Evolutionary conservation across 2,113 vertebrate species (phyloP).

Genomic region (Pseudorectes ferrugineus): DNA sequence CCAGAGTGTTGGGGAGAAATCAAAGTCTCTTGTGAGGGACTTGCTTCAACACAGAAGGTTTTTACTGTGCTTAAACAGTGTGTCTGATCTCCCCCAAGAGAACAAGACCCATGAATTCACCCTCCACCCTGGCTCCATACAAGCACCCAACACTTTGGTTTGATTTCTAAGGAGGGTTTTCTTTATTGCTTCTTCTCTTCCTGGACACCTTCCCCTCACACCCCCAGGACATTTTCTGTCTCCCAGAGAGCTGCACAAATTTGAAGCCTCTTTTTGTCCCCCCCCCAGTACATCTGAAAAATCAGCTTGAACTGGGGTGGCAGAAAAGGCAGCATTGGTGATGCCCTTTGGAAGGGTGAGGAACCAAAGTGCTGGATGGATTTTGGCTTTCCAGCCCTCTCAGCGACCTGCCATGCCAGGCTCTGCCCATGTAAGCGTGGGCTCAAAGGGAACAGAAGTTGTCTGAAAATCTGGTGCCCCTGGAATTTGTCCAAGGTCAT

Average conservation of each 20-base stretch:
- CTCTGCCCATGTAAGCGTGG: background rate
- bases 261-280: background rate
- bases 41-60: background rate
- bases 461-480: background rate
- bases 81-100: background rate
- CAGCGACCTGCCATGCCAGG: background rate
- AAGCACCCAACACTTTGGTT: background rate
- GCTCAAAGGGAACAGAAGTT: background rate
- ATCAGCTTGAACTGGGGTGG: background rate
- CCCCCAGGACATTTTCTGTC: background rate
- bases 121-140: background rate
- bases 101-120: fast-evolving
- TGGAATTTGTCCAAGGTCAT: background rate
- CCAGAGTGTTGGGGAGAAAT: background rate
- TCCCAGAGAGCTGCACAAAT: background rate
- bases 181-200: background rate
- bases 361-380: background rate
- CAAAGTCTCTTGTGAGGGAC: background rate
- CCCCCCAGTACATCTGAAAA: background rate
- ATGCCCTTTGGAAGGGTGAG: background rate
- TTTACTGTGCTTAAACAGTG: background rate
- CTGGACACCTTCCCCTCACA: background rate
- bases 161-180: background rate
- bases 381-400: background rate
- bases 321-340: background rate